These are phyloP conservation scores for Leptinotarsa defecta DNA, from an alignment of 1,140 invertebrate species.

Conservation along the genomic window DNA sequence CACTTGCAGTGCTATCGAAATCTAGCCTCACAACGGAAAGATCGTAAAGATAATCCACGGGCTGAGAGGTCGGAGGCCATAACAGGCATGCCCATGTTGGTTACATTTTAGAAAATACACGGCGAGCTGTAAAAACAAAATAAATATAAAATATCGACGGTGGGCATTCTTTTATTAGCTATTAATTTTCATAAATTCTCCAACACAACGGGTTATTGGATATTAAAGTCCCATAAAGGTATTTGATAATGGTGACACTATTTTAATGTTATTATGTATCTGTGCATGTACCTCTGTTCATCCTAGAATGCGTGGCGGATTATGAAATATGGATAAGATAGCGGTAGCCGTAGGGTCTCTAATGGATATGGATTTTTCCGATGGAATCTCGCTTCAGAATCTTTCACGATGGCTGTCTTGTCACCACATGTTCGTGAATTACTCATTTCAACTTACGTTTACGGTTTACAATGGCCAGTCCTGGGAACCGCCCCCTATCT, in stretches of 20 bases:
- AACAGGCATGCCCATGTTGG: slow-evolving; percentile 13
- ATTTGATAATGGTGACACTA: slow-evolving; percentile 39
- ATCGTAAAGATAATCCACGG: slow-evolving; percentile 1
- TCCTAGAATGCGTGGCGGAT: slow-evolving; percentile 22
- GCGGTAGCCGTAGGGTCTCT: slow-evolving; percentile 8
- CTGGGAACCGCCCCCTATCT: too few species aligned
- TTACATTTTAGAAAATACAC: slow-evolving; percentile 21
- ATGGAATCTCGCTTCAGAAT: too few species aligned
- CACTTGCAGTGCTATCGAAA: not conserved
- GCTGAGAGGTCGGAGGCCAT: not conserved
- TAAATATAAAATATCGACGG: slow-evolving; percentile 30
- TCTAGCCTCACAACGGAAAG: not conserved
- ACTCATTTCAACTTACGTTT: too few species aligned
- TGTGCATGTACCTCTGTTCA: slow-evolving; percentile 3
- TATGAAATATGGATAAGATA: slow-evolving; percentile 23
- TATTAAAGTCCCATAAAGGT: slow-evolving; percentile 40
- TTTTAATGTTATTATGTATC: slow-evolving; percentile 37
- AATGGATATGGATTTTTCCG: too few species aligned
- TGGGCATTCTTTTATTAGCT: slow-evolving; percentile 39
- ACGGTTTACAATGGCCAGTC: too few species aligned
- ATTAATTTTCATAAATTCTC: slow-evolving; percentile 43
- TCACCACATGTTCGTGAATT: too few species aligned
- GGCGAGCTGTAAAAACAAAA: slow-evolving; percentile 28
- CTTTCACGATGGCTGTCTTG: too few species aligned
- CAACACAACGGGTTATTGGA: slow-evolving; percentile 39